Evolutionary conservation across 53 echinoderm and acorn worm genomes (phyloP).

Genomic region (Glandiceps talaboti): DNA sequence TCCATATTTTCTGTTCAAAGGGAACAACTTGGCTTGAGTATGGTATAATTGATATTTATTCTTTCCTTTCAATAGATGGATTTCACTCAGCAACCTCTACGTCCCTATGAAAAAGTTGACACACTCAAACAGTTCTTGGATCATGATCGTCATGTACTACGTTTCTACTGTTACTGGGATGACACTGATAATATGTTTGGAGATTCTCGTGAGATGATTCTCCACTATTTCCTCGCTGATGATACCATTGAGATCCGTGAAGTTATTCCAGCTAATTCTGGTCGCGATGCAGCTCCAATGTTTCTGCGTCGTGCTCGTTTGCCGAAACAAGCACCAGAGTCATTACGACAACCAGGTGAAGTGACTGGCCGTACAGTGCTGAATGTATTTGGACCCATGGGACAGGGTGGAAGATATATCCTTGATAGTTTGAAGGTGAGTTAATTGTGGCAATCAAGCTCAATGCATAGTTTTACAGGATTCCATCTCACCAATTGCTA

Average conservation of each 20-base stretch:
- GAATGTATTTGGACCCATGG: slow-evolving; percentile 96
- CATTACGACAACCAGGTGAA: slow-evolving; percentile 78
- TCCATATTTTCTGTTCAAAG: too few species aligned
- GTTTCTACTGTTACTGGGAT: slow-evolving; percentile 92
- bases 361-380: slow-evolving; percentile 84
- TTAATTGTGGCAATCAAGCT: too few species aligned
- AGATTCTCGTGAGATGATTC: slow-evolving; percentile 85
- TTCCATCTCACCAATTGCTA: too few species aligned
- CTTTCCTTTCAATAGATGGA: slow-evolving; percentile 48
- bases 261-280: slow-evolving; percentile 67
- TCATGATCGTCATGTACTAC: slow-evolving; percentile 90
- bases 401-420: slow-evolving; percentile 82
- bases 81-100: slow-evolving; percentile 81
- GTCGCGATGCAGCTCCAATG: slow-evolving; percentile 67
- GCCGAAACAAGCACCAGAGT: slow-evolving; percentile 70
- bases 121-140: slow-evolving; percentile 95
- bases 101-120: slow-evolving; percentile 96
- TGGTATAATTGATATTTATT: background rate
- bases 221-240: slow-evolving; percentile 77
- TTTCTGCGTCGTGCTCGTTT: slow-evolving; percentile 68
- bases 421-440: slow-evolving; percentile 91
- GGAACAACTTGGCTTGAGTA: too few species aligned
- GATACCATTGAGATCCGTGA: slow-evolving; percentile 96
- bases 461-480: too few species aligned
- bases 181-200: slow-evolving; percentile 98